These are phyloP conservation scores for Podabrus alpinus DNA, from an alignment of 2,888 invertebrate genomes.

Conservation along the genomic window DNA sequence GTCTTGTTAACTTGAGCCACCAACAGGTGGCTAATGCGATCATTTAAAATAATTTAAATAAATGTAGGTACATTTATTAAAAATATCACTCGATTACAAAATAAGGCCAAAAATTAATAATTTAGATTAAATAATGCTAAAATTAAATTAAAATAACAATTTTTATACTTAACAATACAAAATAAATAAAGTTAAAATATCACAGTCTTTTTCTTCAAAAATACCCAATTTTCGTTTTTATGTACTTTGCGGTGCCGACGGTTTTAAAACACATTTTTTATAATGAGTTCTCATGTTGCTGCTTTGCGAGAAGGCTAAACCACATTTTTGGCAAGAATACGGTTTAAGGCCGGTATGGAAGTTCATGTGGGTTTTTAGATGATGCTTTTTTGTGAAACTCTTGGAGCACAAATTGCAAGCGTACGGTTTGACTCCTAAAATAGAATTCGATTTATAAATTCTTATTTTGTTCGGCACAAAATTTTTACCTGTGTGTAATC, in stretches of 20 bases:
- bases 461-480: background rate
- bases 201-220: background rate
- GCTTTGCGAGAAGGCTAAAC: conserved; percentile 79
- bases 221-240: background rate
- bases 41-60: background rate
- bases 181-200: background rate
- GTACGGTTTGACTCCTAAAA: conserved; percentile 76
- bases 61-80: background rate
- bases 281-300: conserved; percentile 86
- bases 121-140: background rate
- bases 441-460: background rate
- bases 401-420: conserved; percentile 69
- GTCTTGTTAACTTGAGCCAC: too few relatives aligned
- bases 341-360: conserved; percentile 85
- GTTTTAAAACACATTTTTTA: conserved; percentile 68
- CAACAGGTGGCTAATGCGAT: background rate
- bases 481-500: conserved; percentile 70
- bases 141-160: background rate
- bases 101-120: background rate
- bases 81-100: background rate
- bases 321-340: conserved; percentile 74
- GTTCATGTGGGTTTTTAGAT: conserved; percentile 82
- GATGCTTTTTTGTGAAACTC: conserved; percentile 85
- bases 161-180: background rate
- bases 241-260: conserved; percentile 1